Evolutionary conservation across 1,140 invertebrate species (phyloP), one percentile per base, ranked within the genome.

Genomic region (Venustaconcha ellipsiformis): DNA sequence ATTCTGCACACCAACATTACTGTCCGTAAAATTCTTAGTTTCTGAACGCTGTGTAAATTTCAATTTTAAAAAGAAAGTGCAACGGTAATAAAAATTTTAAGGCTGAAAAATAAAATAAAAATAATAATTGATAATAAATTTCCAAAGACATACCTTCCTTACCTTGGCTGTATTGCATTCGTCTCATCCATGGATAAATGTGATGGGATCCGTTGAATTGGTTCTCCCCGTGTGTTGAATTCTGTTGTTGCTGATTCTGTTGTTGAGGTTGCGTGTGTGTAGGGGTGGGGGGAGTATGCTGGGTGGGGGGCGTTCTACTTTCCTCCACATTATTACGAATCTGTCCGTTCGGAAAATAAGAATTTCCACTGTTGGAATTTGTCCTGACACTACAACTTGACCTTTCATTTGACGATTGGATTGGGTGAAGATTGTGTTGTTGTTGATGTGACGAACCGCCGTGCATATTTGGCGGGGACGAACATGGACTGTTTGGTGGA

Each of bases 121-220:
- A 48, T 48, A 48, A 48, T 48, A 48, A 48, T 48, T 48, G 11
- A 48, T 48, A 48, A 48, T 48, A 48, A 37, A 37, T 6, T 37
- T 37, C 37, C 37, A 37, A 37, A 37, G 37, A 37, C 37, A 37
- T 37, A 37, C 37, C 37, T 37, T 37, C 75, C 86, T 76, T 74
- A 88, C 87, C 87, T 82, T 84, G 83, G 67, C 85, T 83, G 77
- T 88, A 88, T 73, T 88, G 87, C 87, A 88, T 88, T 71, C 87
- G 66, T 26, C 87, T 79, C 85, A 88, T 88, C 87, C 87, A 88
- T 14, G 87, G 87, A 72, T 88, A 88, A 63, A 88, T 88, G 30
- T 87, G 87, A 6, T 85, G 85, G 17, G 82, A 76, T 20, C 82
- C 74, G 67, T 81, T 86, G 58, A 66, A 71, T 75, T 83, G 78